Evolutionary conservation across 2,797 vertebrate genomes (phyloP).

Genomic region (Falco novaeseelandiae): DNA sequence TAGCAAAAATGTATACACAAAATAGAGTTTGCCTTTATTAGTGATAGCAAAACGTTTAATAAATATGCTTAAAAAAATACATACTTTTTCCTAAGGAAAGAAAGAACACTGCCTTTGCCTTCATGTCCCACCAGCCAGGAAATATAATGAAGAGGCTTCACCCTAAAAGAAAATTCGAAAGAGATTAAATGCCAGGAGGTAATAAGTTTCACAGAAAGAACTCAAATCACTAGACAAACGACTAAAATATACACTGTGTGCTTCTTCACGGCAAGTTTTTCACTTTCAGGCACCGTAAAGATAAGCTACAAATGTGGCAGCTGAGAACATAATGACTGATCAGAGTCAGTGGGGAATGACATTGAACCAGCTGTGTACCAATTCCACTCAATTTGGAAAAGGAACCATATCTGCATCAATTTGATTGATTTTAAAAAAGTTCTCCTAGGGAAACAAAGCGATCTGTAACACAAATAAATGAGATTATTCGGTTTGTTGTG

Average conservation of each 20-base stretch:
- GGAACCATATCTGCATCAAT: not conserved
- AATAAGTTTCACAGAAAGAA: not conserved
- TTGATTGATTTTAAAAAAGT: not conserved
- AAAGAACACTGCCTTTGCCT: slow-evolving; percentile 93
- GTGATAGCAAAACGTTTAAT: not conserved
- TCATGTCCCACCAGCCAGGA: slow-evolving; percentile 97
- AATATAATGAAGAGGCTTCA: slow-evolving; percentile 95
- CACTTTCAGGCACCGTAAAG: not conserved
- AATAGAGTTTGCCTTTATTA: not conserved
- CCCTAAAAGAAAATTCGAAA: slow-evolving; percentile 75
- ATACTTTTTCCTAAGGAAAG: slow-evolving; percentile 91
- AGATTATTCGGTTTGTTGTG: not conserved
- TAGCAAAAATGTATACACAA: not conserved
- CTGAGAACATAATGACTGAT: not conserved
- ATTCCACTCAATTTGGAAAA: not conserved
- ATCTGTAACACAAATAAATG: not conserved
- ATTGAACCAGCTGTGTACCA: not conserved
- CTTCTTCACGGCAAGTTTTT: not conserved
- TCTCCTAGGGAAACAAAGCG: not conserved
- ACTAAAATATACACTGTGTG: not conserved
- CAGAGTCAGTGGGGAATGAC: not conserved
- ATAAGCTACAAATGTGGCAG: not conserved
- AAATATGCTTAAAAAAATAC: slow-evolving; percentile 36
- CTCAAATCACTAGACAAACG: not conserved
- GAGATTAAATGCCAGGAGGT: not conserved